A percentile compares a stretch with the other conserved stretches of the same genome.
Conservation (phyloP, 2,113 vertebrate genomes). For the Triplophysa rosa region DNA sequence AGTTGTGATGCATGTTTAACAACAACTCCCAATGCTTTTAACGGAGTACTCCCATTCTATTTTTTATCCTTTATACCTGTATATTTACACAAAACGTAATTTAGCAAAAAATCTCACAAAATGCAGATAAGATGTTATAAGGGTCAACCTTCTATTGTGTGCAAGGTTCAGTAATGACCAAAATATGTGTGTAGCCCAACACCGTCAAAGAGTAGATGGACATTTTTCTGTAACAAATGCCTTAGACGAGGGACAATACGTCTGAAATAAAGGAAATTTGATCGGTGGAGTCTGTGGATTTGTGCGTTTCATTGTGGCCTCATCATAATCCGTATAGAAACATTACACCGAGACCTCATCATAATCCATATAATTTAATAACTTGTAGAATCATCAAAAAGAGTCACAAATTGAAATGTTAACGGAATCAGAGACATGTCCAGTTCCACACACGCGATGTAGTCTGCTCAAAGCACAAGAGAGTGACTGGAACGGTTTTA, state of each 20-base stretch:
- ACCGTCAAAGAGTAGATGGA: constrained; percentile 71
- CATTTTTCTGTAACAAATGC: constrained; percentile 67
- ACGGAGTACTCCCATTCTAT: constrained; percentile 46
- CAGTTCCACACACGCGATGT: constrained; percentile 51
- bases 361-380: constrained; percentile 54
- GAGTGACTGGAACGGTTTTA: constrained; percentile 44
- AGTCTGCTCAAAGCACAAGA: not conserved
- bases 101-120: constrained; percentile 26
- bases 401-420: constrained; percentile 14
- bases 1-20: constrained; percentile 60
- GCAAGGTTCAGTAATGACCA: constrained; percentile 74
- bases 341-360: not conserved
- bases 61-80: constrained; percentile 57
- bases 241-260: constrained; percentile 75
- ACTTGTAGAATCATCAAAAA: constrained; percentile 24
- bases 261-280: constrained; percentile 72
- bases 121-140: constrained; percentile 56
- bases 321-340: constrained; percentile 11
- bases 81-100: constrained; percentile 59
- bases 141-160: constrained; percentile 58
- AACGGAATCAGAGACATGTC: constrained; percentile 32
- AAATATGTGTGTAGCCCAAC: constrained; percentile 78
- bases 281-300: constrained; percentile 63
- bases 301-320: constrained; percentile 15
- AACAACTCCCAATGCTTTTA: constrained; percentile 44